phyloP scores from a whole-genome alignment of 1,140 invertebrate genomes.

The Octopus sinensis region DNA sequence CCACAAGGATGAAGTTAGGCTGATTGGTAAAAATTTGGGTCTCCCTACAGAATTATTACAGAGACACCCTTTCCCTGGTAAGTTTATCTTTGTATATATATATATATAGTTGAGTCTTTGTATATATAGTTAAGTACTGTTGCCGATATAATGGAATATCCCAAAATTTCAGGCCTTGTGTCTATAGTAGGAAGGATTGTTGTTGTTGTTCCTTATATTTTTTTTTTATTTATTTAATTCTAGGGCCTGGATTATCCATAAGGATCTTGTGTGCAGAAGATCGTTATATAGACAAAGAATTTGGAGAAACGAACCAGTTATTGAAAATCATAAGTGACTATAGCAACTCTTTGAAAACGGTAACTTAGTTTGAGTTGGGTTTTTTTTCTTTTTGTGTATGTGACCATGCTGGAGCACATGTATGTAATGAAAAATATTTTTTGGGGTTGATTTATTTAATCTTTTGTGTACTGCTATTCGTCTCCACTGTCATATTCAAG shows the following conservation, averaged over 20 bases:
- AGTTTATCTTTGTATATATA: background rate
- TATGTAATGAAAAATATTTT: no score
- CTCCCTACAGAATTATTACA: conserved; percentile 82
- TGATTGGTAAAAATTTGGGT: conserved; percentile 80
- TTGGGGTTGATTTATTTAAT: no score
- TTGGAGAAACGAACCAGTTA: conserved; percentile 86
- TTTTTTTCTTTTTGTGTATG: background rate
- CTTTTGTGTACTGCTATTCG: no score
- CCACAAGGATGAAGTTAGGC: conserved; percentile 94
- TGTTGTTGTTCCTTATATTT: background rate
- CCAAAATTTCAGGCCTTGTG: no score
- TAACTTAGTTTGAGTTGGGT: conserved; percentile 39
- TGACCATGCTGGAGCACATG: no score
- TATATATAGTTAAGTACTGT: no score
- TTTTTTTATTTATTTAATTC: background rate
- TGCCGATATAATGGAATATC: no score
- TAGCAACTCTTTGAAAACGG: conserved; percentile 83
- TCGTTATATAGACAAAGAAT: conserved; percentile 91
- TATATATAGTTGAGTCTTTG: no score
- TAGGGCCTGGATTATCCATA: conserved; percentile 81
- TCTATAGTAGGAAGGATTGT: no score
- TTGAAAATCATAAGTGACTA: conserved; percentile 92
- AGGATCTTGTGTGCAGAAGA: conserved; percentile 93
- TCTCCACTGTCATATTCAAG: no score
- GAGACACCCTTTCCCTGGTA: conserved; percentile 94